Evolutionary conservation across 1,140 invertebrate species (phyloP).

Genomic region (Ericerus pela): DNA sequence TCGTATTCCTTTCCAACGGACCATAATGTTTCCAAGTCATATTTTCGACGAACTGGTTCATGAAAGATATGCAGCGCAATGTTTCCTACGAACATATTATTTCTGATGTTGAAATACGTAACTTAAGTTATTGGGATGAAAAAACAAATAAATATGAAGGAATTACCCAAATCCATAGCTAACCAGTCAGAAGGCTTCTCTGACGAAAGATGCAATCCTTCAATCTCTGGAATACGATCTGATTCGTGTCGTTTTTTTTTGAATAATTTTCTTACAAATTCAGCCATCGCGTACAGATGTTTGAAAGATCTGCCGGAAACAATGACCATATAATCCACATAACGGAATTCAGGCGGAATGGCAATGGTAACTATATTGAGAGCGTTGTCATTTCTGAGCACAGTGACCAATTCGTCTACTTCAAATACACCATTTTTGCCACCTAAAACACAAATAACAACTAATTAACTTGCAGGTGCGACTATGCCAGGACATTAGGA

Average conservation of each 20-base stretch:
- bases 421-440: constrained; percentile 68
- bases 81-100: constrained; percentile 48
- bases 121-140: not conserved
- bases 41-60: constrained; percentile 44
- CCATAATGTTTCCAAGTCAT: constrained; percentile 86
- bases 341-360: constrained; percentile 55
- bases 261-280: constrained; percentile 61
- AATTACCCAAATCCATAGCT: constrained; percentile 70
- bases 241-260: constrained; percentile 44
- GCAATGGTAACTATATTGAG: constrained; percentile 63
- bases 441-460: constrained; percentile 37
- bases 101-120: not conserved
- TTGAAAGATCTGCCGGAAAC: constrained; percentile 53
- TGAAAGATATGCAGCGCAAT: constrained; percentile 83
- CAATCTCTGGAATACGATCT: constrained; percentile 56
- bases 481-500: not conserved
- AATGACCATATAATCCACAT: constrained; percentile 69
- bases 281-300: constrained; percentile 58
- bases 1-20: constrained; percentile 68
- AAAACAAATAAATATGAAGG: not conserved
- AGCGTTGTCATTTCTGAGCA: constrained; percentile 60
- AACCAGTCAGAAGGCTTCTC: constrained; percentile 62
- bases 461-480: not conserved
- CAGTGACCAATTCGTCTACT: constrained; percentile 64
- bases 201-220: too few species aligned